Conservation (phyloP, 2,888 invertebrate genomes). For the Rhorus exstirpatorius region DNA sequence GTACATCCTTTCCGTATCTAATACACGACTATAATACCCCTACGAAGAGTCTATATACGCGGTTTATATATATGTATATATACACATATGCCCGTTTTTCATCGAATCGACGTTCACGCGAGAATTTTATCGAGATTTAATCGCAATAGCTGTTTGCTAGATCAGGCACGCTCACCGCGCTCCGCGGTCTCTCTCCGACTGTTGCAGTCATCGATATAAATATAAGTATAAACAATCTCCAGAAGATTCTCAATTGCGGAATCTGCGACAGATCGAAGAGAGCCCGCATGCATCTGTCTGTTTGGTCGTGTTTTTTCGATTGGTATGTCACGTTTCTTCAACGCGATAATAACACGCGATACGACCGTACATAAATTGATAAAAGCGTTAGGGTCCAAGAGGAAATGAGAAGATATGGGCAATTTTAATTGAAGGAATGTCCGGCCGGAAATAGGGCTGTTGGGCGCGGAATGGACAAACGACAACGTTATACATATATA, state of each 20-base stretch:
- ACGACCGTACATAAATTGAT: slow-evolving; percentile 30
- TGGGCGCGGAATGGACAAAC: slow-evolving; percentile 12
- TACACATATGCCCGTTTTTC: slow-evolving; percentile 35
- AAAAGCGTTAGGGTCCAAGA: slow-evolving; percentile 23
- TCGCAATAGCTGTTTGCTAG: slow-evolving; percentile 58
- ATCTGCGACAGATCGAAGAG: slow-evolving; percentile 31
- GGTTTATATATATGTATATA: neutral
- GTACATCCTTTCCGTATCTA: slow-evolving; percentile 19
- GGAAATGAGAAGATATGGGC: slow-evolving; percentile 46
- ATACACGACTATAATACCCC: slow-evolving; percentile 24
- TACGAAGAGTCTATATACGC: neutral
- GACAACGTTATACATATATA: too few species aligned
- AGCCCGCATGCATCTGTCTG: slow-evolving; percentile 16
- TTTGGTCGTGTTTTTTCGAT: slow-evolving; percentile 59
- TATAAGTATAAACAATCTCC: slow-evolving; percentile 3
- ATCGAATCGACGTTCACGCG: slow-evolving; percentile 65
- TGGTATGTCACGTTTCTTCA: slow-evolving; percentile 58
- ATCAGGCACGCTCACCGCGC: slow-evolving; percentile 17
- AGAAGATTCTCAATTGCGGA: slow-evolving; percentile 31
- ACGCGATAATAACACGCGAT: slow-evolving; percentile 54
- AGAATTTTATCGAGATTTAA: slow-evolving; percentile 66
- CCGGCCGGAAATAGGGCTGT: slow-evolving; percentile 59
- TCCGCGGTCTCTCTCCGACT: slow-evolving; percentile 20
- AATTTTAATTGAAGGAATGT: slow-evolving; percentile 60
- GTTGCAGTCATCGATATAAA: slow-evolving; percentile 17